Conservation (phyloP, 2,113 vertebrate genomes). For the Strix uralensis region DNA sequence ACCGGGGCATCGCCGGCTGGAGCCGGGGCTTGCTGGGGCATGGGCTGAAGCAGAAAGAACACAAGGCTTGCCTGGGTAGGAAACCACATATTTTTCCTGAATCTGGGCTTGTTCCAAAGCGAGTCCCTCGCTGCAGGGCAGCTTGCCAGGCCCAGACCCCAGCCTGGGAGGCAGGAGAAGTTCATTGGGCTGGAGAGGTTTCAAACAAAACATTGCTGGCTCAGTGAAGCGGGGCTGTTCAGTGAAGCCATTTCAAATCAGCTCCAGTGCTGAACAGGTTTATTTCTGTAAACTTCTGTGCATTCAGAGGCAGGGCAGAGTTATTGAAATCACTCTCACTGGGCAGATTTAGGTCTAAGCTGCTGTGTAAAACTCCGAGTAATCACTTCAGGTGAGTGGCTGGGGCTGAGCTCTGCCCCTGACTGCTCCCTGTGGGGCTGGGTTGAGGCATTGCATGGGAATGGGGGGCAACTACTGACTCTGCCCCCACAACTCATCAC, state of each 20-base stretch:
- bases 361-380: background rate
- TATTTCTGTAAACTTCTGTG: background rate
- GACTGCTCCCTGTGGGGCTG: background rate
- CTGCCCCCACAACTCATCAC: too few species aligned
- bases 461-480: fast-evolving
- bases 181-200: background rate
- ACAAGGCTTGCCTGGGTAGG: background rate
- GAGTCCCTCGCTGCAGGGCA: background rate
- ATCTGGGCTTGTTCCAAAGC: background rate
- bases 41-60: background rate
- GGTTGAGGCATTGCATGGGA: fast-evolving
- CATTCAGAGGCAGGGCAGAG: background rate
- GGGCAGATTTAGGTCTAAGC: background rate
- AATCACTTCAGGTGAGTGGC: background rate
- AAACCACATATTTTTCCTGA: background rate
- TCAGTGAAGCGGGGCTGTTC: background rate
- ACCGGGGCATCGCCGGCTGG: fast-evolving
- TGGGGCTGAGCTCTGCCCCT: background rate
- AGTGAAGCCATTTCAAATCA: background rate
- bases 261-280: background rate
- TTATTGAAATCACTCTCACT: background rate
- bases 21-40: background rate
- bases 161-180: background rate
- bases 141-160: background rate
- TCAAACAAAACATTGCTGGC: background rate